phyloP scores from a whole-genome alignment of 2,113 vertebrate genomes.

The Spilogale gracilis region DNA sequence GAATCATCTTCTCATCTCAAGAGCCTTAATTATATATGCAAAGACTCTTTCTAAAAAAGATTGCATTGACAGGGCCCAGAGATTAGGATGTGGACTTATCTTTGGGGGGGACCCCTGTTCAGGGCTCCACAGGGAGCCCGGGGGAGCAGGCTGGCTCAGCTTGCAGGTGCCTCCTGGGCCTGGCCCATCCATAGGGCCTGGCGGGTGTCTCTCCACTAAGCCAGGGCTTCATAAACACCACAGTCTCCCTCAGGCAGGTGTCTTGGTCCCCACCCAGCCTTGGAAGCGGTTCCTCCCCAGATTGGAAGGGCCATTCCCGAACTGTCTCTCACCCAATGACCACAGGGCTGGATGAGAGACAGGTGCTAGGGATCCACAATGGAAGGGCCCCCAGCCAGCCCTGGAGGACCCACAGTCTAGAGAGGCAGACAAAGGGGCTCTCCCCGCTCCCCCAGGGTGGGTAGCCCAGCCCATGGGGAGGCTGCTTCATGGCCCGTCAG shows the following conservation, averaged over 20 bases:
- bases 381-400: neutral
- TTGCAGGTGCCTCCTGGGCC: neutral
- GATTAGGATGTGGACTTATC: neutral
- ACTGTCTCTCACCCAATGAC: neutral
- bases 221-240: accelerated
- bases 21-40: neutral
- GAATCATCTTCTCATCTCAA: neutral
- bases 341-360: too few relatives aligned
- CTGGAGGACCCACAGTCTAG: accelerated
- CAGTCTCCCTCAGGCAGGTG: neutral
- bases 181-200: neutral
- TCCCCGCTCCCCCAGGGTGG: neutral
- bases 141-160: neutral
- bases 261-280: neutral
- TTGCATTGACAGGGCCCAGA: neutral
- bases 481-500: accelerated
- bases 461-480: neutral
- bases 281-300: neutral
- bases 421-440: neutral
- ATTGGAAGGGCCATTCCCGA: accelerated
- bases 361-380: neutral
- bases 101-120: neutral
- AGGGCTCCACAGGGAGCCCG: too few relatives aligned
- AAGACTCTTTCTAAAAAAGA: neutral
- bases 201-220: accelerated